Base-by-base conservation (phyloP, 1,140 invertebrate genomes). In the Drosophila parvula region DNA sequence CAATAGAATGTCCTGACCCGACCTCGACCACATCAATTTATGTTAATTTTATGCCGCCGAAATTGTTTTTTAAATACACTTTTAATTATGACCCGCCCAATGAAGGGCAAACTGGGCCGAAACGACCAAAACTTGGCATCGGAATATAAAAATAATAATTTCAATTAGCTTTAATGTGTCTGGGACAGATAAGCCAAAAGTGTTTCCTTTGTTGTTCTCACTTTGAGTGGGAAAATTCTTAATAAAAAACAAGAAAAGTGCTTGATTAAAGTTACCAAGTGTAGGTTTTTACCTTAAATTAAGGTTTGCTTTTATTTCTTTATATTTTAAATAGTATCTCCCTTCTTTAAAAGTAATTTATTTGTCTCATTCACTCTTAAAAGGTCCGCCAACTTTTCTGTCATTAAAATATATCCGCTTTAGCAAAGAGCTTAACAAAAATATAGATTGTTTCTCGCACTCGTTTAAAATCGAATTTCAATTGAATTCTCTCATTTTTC, bases 1-100 rank as follows among this genome's bases (percentile, higher is more conserved):
- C 51, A 53, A 53, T 53, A 22, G 32, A 36, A 38, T 53, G 51
- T 40, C n/a, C 51, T 59, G 67, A 71, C 68, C 68, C 44, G 68
- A 36, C 36, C 51, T 53, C 61, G 67, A 89, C 83, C 84, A 59
- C 84, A 88, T 58, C 74, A 88, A 88, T 89, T 78, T 89, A 89
- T 89, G 84, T 56, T 84, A 89, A 89, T 89, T 75, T 81, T 71
- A 53, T 78, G 67, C 74, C 60, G 27, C 50, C 57, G 48, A 88
- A 89, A 89, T 89, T 89, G 85, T 89, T 84, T 89, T 89, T 89
- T 89, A 89, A 89, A 89, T 74, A 90, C 81, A 80, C 78, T 84
- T 89, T 88, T 88, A 80, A 88, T 88, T 88, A 89, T 81, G 70
- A 57, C 56, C 60, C 50, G 65, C 51, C 60, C 58, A 79, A 68